Percentiles rank a stretch among this genome's conserved stretches.
These are phyloP conservation scores for Odontamblyopus lacepedii DNA, from an alignment of 2,797 vertebrate species.

Conservation along the genomic window DNA sequence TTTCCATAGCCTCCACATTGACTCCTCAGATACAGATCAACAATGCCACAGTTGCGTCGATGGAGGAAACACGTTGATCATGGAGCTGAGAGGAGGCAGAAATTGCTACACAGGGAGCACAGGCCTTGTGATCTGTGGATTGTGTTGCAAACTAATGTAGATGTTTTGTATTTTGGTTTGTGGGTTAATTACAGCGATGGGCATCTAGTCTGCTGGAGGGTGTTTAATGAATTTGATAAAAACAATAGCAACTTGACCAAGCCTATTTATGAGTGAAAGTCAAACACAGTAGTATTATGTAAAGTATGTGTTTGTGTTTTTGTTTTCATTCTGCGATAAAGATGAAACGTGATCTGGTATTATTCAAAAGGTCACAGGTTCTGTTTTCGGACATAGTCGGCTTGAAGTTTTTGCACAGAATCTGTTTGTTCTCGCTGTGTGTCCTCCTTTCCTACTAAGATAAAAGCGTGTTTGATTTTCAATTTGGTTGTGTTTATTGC, in stretches of 20 bases:
- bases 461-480: too few species aligned
- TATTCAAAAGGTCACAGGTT: too few species aligned
- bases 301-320: too few species aligned
- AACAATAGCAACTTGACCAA: too few species aligned
- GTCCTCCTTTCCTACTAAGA: too few species aligned
- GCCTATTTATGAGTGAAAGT: too few species aligned
- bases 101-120: background rate
- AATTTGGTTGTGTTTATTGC: too few species aligned
- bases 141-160: slow-evolving; percentile 26
- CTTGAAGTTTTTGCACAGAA: too few species aligned
- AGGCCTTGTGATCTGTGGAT: background rate
- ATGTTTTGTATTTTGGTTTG: slow-evolving; percentile 50
- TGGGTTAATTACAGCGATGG: slow-evolving; percentile 49
- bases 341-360: background rate
- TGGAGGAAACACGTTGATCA: slow-evolving; percentile 25
- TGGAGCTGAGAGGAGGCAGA: slow-evolving; percentile 25
- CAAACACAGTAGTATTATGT: too few species aligned
- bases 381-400: too few species aligned
- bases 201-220: background rate
- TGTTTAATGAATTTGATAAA: too few species aligned
- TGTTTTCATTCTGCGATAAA: background rate
- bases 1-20: slow-evolving; percentile 27
- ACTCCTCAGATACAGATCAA: slow-evolving; percentile 23
- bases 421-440: too few species aligned
- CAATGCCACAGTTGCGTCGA: slow-evolving; percentile 23